Conservation (phyloP, 2,113 vertebrate genomes). For the Thalassarche chlororhynchos region DNA sequence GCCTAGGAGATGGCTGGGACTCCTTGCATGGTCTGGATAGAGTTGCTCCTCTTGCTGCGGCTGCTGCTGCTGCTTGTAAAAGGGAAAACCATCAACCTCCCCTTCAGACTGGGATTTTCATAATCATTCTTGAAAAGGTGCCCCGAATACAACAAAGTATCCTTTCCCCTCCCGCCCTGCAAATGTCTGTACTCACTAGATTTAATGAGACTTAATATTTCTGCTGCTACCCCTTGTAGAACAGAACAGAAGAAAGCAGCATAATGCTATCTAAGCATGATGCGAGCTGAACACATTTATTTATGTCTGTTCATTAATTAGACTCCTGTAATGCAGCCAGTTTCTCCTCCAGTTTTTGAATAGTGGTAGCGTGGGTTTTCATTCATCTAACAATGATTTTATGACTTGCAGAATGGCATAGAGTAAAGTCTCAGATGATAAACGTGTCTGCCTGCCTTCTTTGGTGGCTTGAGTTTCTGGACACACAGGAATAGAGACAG, state of each 20-base stretch:
- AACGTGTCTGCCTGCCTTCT: neutral
- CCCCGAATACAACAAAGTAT: neutral
- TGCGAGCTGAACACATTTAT: neutral
- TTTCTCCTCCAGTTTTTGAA: conserved; percentile 15
- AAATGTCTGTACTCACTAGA: neutral
- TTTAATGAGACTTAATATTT: conserved; percentile 17
- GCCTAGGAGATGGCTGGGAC: neutral
- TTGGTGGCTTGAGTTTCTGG: conserved; percentile 25
- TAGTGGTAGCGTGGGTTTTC: neutral
- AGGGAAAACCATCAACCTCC: neutral
- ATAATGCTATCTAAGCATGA: conserved; percentile 2
- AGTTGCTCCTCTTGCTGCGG: neutral
- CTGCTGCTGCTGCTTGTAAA: neutral
- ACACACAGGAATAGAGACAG: neutral
- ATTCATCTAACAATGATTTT: conserved; percentile 47
- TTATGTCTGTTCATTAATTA: conserved; percentile 58
- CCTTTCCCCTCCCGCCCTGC: neutral
- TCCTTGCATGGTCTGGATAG: neutral
- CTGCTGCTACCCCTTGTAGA: neutral
- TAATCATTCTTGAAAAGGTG: neutral
- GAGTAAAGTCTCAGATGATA: neutral
- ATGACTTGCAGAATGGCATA: conserved; percentile 13
- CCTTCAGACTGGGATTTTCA: neutral
- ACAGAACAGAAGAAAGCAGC: conserved; percentile 13
- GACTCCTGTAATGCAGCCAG: conserved; percentile 23